Evolutionary conservation across 2,797 vertebrate genomes (phyloP).

Genomic region (Hippopotamyrus pictus): DNA sequence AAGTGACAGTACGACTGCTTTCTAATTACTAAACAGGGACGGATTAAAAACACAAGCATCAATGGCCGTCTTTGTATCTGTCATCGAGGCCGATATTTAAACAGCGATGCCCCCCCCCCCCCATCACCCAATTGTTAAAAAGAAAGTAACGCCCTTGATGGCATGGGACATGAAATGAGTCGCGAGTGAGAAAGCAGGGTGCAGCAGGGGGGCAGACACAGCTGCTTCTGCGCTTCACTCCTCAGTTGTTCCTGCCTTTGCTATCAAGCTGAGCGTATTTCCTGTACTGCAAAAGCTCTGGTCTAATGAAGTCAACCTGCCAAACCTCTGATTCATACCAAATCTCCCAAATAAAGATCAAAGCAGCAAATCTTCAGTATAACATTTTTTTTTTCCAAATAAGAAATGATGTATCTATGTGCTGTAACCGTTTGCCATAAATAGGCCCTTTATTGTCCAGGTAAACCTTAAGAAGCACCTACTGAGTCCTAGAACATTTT

Average conservation of each 20-base stretch:
- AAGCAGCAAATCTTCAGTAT: neutral
- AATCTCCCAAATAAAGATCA: neutral
- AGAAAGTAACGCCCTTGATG: neutral
- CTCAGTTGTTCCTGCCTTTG: neutral
- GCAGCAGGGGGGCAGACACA: neutral
- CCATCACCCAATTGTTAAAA: neutral
- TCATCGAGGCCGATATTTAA: neutral
- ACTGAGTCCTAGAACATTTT: neutral
- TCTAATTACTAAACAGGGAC: neutral
- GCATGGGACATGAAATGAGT: neutral
- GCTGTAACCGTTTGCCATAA: neutral
- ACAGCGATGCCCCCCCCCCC: neutral
- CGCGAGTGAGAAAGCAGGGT: neutral
- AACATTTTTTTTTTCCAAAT: neutral
- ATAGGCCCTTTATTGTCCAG: neutral
- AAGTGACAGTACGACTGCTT: neutral
- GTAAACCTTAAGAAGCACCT: neutral
- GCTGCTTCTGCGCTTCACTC: neutral
- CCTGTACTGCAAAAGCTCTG: neutral
- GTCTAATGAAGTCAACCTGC: neutral
- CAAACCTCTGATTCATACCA: neutral
- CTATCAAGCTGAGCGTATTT: neutral
- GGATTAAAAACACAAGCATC: neutral
- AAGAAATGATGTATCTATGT: neutral
- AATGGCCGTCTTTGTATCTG: neutral